phyloP scores from a whole-genome alignment of 2,888 invertebrate species.

The Plebejus anna region DNA sequence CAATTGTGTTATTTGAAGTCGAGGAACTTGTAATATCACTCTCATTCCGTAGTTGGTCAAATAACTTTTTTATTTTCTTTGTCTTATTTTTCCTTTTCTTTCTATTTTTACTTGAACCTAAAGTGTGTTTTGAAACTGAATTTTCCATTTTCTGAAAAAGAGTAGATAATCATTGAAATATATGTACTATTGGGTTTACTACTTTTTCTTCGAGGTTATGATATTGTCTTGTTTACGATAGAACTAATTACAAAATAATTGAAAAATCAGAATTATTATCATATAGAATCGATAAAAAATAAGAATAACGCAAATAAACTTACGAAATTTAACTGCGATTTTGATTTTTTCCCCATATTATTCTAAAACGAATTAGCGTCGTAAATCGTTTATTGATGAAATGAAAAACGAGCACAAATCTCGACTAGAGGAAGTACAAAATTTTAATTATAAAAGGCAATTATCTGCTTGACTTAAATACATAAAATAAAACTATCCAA shows the following conservation, averaged over 20 bases:
- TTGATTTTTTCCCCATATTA: background rate
- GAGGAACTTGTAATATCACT: conserved; percentile 34
- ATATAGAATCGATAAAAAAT: background rate
- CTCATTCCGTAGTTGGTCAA: conserved; percentile 44
- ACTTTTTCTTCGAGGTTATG: background rate
- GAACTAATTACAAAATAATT: background rate
- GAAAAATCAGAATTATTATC: background rate
- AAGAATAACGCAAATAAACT: background rate
- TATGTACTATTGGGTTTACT: too few species aligned
- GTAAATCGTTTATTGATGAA: background rate
- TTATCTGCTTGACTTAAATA: too few species aligned
- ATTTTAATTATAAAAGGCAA: background rate
- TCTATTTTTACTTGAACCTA: conserved; percentile 20
- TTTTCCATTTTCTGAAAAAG: conserved; percentile 14
- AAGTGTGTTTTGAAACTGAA: background rate
- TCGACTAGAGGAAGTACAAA: background rate
- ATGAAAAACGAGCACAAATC: background rate
- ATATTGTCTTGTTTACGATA: background rate
- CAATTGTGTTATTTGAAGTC: conserved; percentile 40
- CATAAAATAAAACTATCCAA: too few species aligned
- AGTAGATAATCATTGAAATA: background rate
- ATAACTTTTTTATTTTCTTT: conserved; percentile 46
- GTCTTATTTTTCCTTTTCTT: conserved; percentile 40
- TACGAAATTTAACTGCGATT: background rate
- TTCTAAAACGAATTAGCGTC: background rate